Evolutionary conservation across 2,888 invertebrate genomes (phyloP), one percentile per base, ranked within the genome.

Genomic region (Chrysina gloriosa): DNA sequence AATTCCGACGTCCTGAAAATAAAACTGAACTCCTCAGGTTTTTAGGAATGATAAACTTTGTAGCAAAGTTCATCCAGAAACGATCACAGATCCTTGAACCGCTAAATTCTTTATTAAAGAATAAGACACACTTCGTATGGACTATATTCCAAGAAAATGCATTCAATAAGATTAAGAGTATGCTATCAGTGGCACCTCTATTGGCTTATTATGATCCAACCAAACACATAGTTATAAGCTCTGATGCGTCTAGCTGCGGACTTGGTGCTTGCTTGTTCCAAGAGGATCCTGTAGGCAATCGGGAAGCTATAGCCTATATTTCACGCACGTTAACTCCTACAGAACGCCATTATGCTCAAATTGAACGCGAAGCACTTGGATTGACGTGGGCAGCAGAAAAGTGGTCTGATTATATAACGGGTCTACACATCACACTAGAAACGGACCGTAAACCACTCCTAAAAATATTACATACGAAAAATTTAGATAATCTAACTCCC

Each of bases 341-440:
- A 9, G 39, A 39, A 39, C 39, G 39, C n/a, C 39, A 39, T 39
- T 39, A 39, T 39, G 39, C 39, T 9, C n/a, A 39, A n/a, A 39
- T 39, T n/a, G 39, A 39, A n/a, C 39, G 39, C 4, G 39, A 39
- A 39, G 39, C 39, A 39, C n/a, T n/a, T n/a, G n/a, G n/a, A n/a
- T n/a, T n/a, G n/a, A n/a, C n/a, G n/a, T n/a, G n/a, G n/a, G n/a
- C n/a, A n/a, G n/a, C n/a, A n/a, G n/a, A n/a, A n/a, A n/a, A n/a
- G n/a, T n/a, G n/a, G n/a, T n/a, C n/a, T n/a, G n/a, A n/a, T n/a
- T n/a, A n/a, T n/a, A n/a, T n/a, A n/a, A n/a, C n/a, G n/a, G n/a
- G n/a, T n/a, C n/a, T n/a, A n/a, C n/a, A n/a, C n/a, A n/a, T n/a
- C n/a, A n/a, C n/a, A n/a, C n/a, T n/a, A n/a, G n/a, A n/a, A n/a